A percentile compares a stretch with the other conserved stretches of the same genome.
Evolutionary conservation across 2,797 vertebrate genomes (phyloP).

Genomic region (Miichthys miiuy): DNA sequence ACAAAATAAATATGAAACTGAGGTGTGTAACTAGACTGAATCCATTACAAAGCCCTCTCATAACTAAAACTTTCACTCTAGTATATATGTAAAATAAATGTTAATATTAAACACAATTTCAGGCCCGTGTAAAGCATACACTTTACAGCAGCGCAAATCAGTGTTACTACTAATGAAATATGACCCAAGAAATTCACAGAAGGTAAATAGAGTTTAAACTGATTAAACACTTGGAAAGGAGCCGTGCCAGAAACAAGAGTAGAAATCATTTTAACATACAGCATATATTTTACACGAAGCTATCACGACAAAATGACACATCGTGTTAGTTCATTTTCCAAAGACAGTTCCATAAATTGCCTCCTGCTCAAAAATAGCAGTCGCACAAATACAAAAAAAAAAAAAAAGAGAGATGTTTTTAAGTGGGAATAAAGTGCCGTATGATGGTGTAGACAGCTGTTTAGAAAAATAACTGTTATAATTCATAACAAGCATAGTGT

Average conservation of each 20-base stretch:
- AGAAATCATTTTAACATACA: neutral
- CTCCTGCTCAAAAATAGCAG: neutral
- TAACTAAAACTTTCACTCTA: neutral
- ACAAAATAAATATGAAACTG: slow-evolving; percentile 35
- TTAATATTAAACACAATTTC: neutral
- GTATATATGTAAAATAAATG: too few relatives aligned
- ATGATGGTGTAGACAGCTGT: slow-evolving; percentile 1
- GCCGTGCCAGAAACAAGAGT: neutral
- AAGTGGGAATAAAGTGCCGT: neutral
- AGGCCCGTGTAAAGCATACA: neutral
- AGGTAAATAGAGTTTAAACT: neutral
- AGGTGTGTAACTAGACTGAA: neutral
- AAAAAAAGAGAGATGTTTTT: neutral
- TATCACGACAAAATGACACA: neutral
- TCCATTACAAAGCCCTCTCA: neutral
- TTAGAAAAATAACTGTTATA: slow-evolving; percentile 27
- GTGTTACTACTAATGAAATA: neutral
- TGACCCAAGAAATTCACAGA: too few relatives aligned
- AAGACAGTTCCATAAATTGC: neutral
- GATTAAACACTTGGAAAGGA: neutral
- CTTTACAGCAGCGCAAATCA: neutral
- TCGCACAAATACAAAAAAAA: slow-evolving; percentile 14
- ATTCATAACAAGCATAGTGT: neutral
- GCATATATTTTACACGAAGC: neutral
- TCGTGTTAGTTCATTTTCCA: neutral